phyloP scores from a whole-genome alignment of 1,140 invertebrate species.

The Euwallacea fornicatus region DNA sequence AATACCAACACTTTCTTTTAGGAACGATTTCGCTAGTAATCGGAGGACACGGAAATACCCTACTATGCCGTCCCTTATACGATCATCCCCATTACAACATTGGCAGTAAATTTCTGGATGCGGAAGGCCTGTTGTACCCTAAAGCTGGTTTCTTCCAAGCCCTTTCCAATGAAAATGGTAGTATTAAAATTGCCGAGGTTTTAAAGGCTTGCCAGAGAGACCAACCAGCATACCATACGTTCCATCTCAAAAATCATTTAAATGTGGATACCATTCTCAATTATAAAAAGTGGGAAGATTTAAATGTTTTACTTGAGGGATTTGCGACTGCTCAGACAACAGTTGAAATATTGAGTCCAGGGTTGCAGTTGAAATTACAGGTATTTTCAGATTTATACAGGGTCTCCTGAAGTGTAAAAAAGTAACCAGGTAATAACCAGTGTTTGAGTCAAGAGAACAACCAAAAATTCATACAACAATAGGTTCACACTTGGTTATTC shows the following conservation, averaged over 20 bases:
- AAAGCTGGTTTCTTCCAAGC: conserved; percentile 62
- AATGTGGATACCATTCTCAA: conserved; percentile 54
- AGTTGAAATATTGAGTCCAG: conserved; percentile 59
- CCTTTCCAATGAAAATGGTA: conserved; percentile 48
- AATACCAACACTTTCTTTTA: neutral
- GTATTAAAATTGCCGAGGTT: conserved; percentile 45
- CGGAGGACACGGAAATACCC: conserved; percentile 60
- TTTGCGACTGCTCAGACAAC: conserved; percentile 53
- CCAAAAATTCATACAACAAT: too few species aligned
- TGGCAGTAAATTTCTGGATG: conserved; percentile 62
- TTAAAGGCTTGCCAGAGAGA: conserved; percentile 70
- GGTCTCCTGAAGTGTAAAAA: too few species aligned
- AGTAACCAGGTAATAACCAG: too few species aligned
- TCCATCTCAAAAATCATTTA: conserved; percentile 60
- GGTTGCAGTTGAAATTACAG: conserved; percentile 62
- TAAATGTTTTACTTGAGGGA: conserved; percentile 57
- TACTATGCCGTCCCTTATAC: conserved; percentile 65
- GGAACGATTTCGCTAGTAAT: conserved; percentile 56
- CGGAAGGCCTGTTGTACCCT: conserved; percentile 60
- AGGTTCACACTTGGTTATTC: too few species aligned
- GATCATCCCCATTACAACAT: conserved; percentile 61
- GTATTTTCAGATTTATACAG: conserved; percentile 9
- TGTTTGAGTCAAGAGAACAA: too few species aligned
- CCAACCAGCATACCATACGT: conserved; percentile 69
- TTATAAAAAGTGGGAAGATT: conserved; percentile 63